phyloP scores from a whole-genome alignment of 2,797 vertebrate genomes.

The Passerculus sandwichensis region DNA sequence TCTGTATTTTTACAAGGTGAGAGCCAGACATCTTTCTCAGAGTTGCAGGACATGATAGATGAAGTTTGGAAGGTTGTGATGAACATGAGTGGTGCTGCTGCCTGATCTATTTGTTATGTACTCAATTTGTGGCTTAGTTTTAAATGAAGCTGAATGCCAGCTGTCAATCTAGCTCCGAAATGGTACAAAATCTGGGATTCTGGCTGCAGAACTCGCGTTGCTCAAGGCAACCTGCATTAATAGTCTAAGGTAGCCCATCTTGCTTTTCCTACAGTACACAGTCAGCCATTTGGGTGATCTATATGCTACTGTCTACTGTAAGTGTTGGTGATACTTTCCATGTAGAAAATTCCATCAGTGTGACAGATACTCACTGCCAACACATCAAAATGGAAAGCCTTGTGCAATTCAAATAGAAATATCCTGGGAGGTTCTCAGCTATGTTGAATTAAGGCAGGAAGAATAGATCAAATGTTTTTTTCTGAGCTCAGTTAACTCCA shows the following conservation, averaged over 20 bases:
- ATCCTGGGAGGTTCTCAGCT: conserved; percentile 19
- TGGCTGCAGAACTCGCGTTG: neutral
- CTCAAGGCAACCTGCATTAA: conserved; percentile 7
- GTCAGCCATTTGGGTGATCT: conserved; percentile 9
- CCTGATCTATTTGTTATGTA: conserved; percentile 6
- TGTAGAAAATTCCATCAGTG: conserved; percentile 27
- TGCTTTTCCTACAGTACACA: neutral
- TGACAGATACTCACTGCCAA: conserved; percentile 28
- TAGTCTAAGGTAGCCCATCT: neutral
- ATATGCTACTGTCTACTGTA: neutral
- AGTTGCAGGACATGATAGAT: neutral
- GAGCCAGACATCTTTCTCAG: neutral
- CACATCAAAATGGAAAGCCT: conserved; percentile 25
- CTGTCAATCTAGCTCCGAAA: conserved; percentile 19
- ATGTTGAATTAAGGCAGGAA: conserved; percentile 40
- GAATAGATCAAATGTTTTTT: conserved; percentile 46
- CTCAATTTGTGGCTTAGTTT: conserved; percentile 26
- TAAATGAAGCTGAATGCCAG: conserved; percentile 23
- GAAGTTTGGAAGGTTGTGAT: neutral
- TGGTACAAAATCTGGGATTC: neutral
- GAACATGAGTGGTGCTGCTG: neutral
- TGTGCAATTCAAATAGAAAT: conserved; percentile 22
- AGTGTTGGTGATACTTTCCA: neutral
- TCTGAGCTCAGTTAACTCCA: conserved; percentile 23
- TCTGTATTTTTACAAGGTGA: neutral